A percentile compares a stretch with the other conserved stretches of the same genome.
Conservation (phyloP, 2,113 vertebrate species). For the Nesospiza acunhae region DNA sequence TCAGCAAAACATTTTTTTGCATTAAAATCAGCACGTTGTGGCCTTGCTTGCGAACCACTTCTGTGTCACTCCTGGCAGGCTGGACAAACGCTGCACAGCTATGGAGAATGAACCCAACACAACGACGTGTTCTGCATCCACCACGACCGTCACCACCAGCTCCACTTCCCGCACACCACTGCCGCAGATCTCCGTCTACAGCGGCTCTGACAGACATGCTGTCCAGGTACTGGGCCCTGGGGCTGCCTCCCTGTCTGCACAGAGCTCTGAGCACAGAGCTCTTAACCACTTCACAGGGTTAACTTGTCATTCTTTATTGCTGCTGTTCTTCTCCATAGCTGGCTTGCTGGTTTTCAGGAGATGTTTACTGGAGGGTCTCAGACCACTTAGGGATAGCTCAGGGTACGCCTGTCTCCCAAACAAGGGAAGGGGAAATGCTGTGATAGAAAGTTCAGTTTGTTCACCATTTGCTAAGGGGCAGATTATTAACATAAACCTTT, state of each 20-base stretch:
- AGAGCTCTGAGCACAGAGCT: neutral
- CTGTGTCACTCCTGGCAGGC: conserved; percentile 51
- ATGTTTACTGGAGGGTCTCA: neutral
- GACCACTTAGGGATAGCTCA: neutral
- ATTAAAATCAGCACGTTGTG: neutral
- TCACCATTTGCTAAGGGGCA: neutral
- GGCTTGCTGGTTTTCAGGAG: neutral
- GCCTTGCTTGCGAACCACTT: neutral
- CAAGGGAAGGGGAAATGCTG: neutral
- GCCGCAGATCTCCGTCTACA: conserved; percentile 84
- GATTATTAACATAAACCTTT: neutral
- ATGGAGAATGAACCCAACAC: conserved; percentile 82
- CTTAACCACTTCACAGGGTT: neutral
- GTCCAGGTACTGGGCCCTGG: conserved; percentile 81
- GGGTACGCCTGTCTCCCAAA: neutral
- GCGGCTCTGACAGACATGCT: conserved; percentile 85
- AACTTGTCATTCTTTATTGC: neutral
- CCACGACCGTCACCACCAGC: conserved; percentile 69
- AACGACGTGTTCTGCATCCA: conserved; percentile 77
- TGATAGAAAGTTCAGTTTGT: neutral
- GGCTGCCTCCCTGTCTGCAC: neutral
- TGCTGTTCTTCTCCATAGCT: neutral
- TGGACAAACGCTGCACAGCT: conserved; percentile 48
- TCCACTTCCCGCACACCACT: conserved; percentile 77
- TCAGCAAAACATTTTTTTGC: neutral